phyloP scores from a whole-genome alignment of 2,797 vertebrate species.

The Oryzias sinensis region DNA sequence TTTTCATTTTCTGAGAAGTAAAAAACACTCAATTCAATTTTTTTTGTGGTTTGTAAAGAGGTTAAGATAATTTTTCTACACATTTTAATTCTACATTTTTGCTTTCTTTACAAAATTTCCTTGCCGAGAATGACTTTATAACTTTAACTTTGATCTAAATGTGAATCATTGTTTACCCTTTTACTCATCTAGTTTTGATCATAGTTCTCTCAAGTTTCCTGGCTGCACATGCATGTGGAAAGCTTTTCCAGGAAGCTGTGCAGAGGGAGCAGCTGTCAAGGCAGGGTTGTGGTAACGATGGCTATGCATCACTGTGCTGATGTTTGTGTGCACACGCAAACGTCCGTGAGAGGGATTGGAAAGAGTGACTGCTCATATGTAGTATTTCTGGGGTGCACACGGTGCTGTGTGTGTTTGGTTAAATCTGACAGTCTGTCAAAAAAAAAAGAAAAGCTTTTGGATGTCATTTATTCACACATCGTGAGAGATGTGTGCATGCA shows the following conservation, averaged over 20 bases:
- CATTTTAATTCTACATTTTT: too few relatives aligned
- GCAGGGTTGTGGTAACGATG: slow-evolving; percentile 56
- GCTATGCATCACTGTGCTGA: slow-evolving; percentile 55
- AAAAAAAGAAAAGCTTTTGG: slow-evolving; percentile 5
- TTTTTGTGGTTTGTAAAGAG: too few relatives aligned
- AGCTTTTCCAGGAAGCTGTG: slow-evolving; percentile 38
- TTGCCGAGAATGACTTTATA: too few relatives aligned
- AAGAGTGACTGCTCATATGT: slow-evolving; percentile 43
- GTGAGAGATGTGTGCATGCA: slow-evolving; percentile 10
- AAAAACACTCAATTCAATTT: too few relatives aligned
- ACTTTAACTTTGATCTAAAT: too few relatives aligned
- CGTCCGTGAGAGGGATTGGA: slow-evolving; percentile 33
- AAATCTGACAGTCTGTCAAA: slow-evolving; percentile 69
- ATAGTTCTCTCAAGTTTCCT: slow-evolving; percentile 28
- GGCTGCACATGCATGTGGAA: slow-evolving; percentile 11
- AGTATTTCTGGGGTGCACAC: slow-evolving; percentile 41
- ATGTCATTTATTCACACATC: slow-evolving; percentile 54
- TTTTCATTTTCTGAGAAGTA: too few relatives aligned
- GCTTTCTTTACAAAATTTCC: too few relatives aligned
- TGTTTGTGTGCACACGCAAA: slow-evolving; percentile 10
- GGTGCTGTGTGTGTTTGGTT: slow-evolving; percentile 21
- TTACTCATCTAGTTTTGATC: slow-evolving; percentile 53
- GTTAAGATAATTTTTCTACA: too few relatives aligned
- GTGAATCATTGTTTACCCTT: slow-evolving; percentile 29
- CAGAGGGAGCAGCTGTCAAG: slow-evolving; percentile 70